Base-by-base conservation (phyloP, 2,888 invertebrate species). In the Muschampia plurimacula region DNA sequence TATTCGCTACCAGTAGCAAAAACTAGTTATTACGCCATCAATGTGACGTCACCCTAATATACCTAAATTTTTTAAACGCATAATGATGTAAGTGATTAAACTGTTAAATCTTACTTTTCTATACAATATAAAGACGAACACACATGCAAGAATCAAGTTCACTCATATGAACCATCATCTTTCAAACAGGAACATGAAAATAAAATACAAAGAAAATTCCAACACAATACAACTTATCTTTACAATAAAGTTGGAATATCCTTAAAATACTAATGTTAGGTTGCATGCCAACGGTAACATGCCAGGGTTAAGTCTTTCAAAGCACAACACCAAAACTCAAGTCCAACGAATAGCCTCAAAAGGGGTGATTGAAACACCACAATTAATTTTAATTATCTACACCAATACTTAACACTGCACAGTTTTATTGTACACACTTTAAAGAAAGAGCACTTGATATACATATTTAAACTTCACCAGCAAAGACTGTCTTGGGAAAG, bases 291-390 rank as follows among this genome's bases (percentile, higher is more conserved):
- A 60, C 66, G 49, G 6, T 67, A 39, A 81, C 87, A 88, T 88
- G 89, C 88, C 77, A 69, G 80, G 83, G 85, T 88, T 89, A 83
- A 84, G 81, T 82, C 73, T 77, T 76, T 75, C 79, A 84, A 83
- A 83, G 80, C 79, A 82, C 82, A 72, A 62, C 71, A 71, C 71
- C 49, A 60, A 57, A 66, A 60, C 67, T 67, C 72, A 71, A 65
- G 22, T 71, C 70, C 66, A 66, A 32, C 75, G 68, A 75, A 74
- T 77, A 78, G 77, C 77, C 76, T 77, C 77, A 72, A 75, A 71
- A 12, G 2, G 22, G 67, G 15, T 57, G 44, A 69, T 69, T 55
- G n/a, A 12, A 55, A 67, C 60, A 68, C 59, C 67, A 32, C 36
- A 62, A 22, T 36, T 52, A 52, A 57, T 44, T 36, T 36, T 67